phyloP scores from a whole-genome alignment of 2,888 invertebrate genomes.

The Lasioglossum morio region DNA sequence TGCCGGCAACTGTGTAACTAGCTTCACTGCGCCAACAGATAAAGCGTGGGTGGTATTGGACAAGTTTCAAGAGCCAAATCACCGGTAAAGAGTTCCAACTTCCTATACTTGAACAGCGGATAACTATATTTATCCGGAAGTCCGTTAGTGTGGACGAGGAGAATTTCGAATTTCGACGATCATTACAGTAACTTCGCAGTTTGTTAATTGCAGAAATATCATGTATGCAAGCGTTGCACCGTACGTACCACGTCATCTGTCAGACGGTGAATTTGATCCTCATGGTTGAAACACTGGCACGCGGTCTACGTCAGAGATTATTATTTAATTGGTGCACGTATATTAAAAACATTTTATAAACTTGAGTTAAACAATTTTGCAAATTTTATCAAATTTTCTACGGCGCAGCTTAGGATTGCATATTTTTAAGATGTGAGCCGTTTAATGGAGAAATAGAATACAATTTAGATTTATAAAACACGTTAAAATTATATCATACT shows the following conservation, averaged over 20 bases:
- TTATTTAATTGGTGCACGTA: too few relatives aligned
- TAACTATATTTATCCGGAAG: constrained; percentile 42
- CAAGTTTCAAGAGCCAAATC: constrained; percentile 69
- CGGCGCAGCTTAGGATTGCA: too few relatives aligned
- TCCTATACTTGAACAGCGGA: constrained; percentile 39
- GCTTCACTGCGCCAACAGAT: constrained; percentile 54
- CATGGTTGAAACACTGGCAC: too few relatives aligned
- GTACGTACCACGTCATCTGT: neutral
- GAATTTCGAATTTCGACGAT: neutral
- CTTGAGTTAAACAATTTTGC: too few relatives aligned
- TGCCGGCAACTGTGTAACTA: constrained; percentile 56
- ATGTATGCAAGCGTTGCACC: neutral
- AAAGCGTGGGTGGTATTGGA: constrained; percentile 65
- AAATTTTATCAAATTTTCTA: too few relatives aligned
- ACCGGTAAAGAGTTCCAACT: constrained; percentile 36
- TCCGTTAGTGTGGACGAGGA: constrained; percentile 3
- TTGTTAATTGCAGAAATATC: neutral
- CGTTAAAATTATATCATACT: too few relatives aligned
- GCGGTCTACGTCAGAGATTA: too few relatives aligned
- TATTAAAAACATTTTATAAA: too few relatives aligned
- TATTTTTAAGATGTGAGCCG: too few relatives aligned
- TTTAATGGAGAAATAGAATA: too few relatives aligned
- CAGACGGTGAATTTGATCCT: neutral
- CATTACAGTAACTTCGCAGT: neutral
- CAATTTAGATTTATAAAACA: too few relatives aligned